Evolutionary conservation across 2,113 vertebrate genomes (phyloP).

Genomic region (Pantherophis guttatus): DNA sequence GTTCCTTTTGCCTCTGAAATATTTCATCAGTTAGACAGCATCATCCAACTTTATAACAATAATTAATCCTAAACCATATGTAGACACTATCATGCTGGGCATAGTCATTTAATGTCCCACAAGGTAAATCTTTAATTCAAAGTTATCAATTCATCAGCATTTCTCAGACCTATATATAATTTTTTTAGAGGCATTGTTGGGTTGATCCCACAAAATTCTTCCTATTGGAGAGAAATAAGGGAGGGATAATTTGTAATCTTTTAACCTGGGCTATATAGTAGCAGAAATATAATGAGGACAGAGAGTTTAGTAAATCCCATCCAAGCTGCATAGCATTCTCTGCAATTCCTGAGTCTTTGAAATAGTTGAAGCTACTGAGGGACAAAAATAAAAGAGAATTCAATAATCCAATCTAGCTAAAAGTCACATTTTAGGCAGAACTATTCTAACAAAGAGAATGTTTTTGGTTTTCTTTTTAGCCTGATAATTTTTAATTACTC

Average conservation of each 20-base stretch:
- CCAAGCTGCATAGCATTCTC: background rate
- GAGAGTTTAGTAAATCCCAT: background rate
- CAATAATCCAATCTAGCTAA: background rate
- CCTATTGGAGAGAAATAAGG: background rate
- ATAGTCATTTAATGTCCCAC: background rate
- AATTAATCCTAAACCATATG: background rate
- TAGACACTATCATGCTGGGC: background rate
- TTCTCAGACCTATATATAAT: background rate
- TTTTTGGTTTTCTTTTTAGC: background rate
- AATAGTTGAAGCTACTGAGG: background rate
- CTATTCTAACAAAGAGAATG: background rate
- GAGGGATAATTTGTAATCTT: background rate
- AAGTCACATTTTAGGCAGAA: background rate
- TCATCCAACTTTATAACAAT: background rate
- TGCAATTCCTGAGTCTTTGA: background rate
- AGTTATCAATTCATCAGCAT: background rate
- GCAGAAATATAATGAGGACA: background rate
- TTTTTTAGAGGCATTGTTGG: background rate
- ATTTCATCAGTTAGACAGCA: background rate
- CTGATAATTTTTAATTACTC: background rate
- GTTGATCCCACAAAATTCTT: background rate
- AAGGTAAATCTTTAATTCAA: background rate
- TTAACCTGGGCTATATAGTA: background rate
- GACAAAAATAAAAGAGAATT: background rate
- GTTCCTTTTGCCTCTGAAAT: background rate